Evolutionary conservation across 2,797 vertebrate species (phyloP), one percentile per base, ranked within the genome.

Genomic region (Pygocentrus nattereri): DNA sequence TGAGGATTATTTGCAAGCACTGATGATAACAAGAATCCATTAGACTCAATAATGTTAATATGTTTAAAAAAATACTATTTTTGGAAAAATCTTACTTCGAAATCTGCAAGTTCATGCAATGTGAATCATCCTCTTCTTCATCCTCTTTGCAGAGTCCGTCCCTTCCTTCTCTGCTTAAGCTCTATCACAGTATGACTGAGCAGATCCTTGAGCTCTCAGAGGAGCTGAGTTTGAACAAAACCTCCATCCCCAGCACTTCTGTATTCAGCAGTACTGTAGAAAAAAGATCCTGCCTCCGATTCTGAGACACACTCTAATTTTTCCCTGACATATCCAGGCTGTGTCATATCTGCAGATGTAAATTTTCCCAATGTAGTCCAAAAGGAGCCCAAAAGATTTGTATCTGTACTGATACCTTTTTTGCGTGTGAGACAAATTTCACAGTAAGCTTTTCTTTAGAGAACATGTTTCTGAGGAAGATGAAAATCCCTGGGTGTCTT

Each of bases 201-300:
- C 41, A 44, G 10, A 44, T 44, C n/a, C 74, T 80, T 76, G 78
- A 82, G 56, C 30, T 50, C 82, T 86, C 69, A 25, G 38, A 41
- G 41, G 77, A 84, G 47, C 47, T 74, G 79, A 82, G 82, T 74
- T 61, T 80, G 58, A 82, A 65, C 74, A 61, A 76, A 80, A 73
- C 71, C 68, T 74, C 56, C 82, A 58, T 81, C 77, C 82, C 49
- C 52, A 41, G 67, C 6, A 62, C 16, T 79, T 83, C 65, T 78
- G 58, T 49, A 74, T 31, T 67, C 23, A 62, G 73, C 27, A 59
- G 62, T 68, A 73, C 49, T 74, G 50, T 72, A 25, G 74, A 75
- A 67, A 41, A 78, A 23, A 49, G n/a, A 72, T 16, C 5, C 19
- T 38, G 25, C 15, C 62, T 72, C 56, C 74, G 41, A 83, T 77